Percentiles rank a stretch among this genome's conserved stretches.
phyloP scores from a whole-genome alignment of 2,888 invertebrate species.

The Phlogophora meticulosa region DNA sequence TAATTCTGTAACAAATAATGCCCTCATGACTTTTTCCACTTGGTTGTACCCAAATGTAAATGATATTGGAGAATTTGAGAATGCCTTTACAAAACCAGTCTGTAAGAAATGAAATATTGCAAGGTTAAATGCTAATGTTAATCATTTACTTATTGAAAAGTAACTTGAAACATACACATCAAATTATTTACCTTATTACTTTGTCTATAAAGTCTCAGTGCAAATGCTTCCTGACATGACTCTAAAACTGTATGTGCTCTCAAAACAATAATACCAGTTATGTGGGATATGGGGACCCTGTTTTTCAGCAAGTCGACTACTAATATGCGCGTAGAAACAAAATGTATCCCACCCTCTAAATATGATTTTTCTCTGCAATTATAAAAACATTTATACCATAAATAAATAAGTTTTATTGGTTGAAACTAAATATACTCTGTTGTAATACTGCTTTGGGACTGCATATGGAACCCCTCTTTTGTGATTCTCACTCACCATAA shows the following conservation, averaged over 20 bases:
- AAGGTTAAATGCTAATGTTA: not conserved
- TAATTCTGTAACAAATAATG: conserved; percentile 97
- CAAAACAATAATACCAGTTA: conserved; percentile 97
- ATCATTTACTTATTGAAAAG: conserved; percentile 1
- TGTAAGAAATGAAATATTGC: conserved; percentile 80
- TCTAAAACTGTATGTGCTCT: conserved; percentile 97
- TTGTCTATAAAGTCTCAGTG: conserved; percentile 97
- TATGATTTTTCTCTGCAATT: conserved; percentile 94
- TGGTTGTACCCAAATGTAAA: conserved; percentile 98
- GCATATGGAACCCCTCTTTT: too few species aligned
- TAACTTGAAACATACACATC: not conserved
- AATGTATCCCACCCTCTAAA: conserved; percentile 97
- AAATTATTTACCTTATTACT: conserved; percentile 94
- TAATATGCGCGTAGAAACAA: conserved; percentile 98
- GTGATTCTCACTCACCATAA: too few species aligned
- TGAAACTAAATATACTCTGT: not conserved
- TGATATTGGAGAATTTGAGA: conserved; percentile 96
- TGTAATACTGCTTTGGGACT: too few species aligned
- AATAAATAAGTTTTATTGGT: not conserved
- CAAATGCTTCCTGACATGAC: conserved; percentile 98
- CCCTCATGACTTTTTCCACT: conserved; percentile 98
- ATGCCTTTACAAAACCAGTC: conserved; percentile 98
- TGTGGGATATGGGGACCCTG: conserved; percentile 96
- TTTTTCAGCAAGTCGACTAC: conserved; percentile 98
- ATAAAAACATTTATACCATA: not conserved